These are phyloP conservation scores for Polypterus bichir DNA, from an alignment of 2,113 vertebrate species.

Conservation along the genomic window DNA sequence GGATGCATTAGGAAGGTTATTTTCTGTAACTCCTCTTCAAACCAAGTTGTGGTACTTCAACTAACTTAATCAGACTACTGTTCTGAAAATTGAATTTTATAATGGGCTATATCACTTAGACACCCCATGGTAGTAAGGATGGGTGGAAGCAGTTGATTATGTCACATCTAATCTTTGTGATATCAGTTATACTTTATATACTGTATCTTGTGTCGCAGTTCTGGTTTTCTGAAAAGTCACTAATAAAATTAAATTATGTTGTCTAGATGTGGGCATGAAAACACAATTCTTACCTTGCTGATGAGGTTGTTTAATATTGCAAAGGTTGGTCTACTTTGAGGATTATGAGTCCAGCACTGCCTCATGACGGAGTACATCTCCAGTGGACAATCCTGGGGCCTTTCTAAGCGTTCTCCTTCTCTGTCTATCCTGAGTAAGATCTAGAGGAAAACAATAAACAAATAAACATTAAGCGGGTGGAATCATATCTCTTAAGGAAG, in stretches of 20 bases:
- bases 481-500: background rate
- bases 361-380: conserved; percentile 58
- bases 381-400: conserved; percentile 58
- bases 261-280: background rate
- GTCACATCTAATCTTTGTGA: no score
- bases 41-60: no score
- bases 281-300: conserved; percentile 47
- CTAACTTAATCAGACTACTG: no score
- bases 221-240: no score
- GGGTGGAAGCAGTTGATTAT: no score
- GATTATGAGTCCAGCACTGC: conserved; percentile 61
- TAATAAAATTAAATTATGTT: background rate
- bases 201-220: no score
- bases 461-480: background rate
- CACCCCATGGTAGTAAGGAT: no score
- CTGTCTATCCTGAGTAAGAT: conserved; percentile 61
- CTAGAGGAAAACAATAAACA: conserved; percentile 24
- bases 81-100: no score
- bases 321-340: conserved; percentile 60
- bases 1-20: no score
- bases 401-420: conserved; percentile 56
- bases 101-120: no score
- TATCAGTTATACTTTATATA: no score
- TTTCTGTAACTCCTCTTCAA: no score
- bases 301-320: conserved; percentile 42